phyloP scores from a whole-genome alignment of 2,113 vertebrate species.

The Rhabdornis inornatus region DNA sequence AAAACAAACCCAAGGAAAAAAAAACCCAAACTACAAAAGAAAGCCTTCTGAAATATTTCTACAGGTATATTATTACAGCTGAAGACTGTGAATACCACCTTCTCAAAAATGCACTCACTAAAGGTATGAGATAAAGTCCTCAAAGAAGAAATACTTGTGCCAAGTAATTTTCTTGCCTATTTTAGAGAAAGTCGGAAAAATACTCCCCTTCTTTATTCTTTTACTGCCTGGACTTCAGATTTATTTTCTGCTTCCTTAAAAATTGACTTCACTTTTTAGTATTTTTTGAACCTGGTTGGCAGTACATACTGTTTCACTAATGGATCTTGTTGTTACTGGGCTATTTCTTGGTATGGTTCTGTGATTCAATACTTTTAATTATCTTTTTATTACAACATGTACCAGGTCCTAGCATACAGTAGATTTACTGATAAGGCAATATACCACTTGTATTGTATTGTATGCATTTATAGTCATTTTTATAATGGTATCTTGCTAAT shows the following conservation, averaged over 20 bases:
- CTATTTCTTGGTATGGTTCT: conserved; percentile 59
- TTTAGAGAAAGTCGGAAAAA: conserved; percentile 2
- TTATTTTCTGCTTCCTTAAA: conserved; percentile 41
- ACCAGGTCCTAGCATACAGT: conserved; percentile 55
- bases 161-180: background rate
- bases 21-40: background rate
- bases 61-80: conserved; percentile 17
- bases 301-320: background rate
- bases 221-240: background rate
- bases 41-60: background rate
- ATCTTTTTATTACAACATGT: conserved; percentile 71
- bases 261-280: background rate
- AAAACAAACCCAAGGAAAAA: background rate
- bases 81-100: background rate
- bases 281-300: background rate
- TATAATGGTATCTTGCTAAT: conserved; percentile 76
- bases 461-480: conserved; percentile 74
- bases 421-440: conserved; percentile 74
- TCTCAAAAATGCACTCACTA: background rate
- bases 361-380: conserved; percentile 74
- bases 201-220: background rate
- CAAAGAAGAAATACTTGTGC: background rate
- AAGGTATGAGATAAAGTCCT: background rate
- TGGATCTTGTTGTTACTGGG: conserved; percentile 39
- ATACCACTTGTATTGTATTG: conserved; percentile 65